A percentile compares a stretch with the other conserved stretches of the same genome.
phyloP scores from a whole-genome alignment of 2,888 invertebrate species.

The Eretmocerus hayati region DNA sequence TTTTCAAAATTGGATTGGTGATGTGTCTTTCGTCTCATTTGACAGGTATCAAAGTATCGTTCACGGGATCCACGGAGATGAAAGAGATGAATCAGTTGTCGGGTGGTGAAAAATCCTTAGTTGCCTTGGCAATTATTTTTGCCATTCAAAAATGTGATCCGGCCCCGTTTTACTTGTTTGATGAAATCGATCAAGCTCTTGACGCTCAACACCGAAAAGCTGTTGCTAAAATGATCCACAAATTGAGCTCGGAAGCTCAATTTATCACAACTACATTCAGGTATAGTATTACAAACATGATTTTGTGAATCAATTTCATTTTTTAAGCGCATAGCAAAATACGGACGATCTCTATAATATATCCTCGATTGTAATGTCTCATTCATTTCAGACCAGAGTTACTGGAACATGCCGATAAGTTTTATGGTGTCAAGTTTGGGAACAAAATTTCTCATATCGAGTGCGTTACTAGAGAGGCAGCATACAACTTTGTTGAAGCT shows the following conservation, averaged over 20 bases:
- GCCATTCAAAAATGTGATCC: slow-evolving; percentile 99
- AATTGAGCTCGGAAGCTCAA: slow-evolving; percentile 87
- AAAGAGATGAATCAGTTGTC: slow-evolving; percentile 99
- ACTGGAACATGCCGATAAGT: slow-evolving; percentile 93
- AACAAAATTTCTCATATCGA: slow-evolving; percentile 94
- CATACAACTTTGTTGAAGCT: slow-evolving; percentile 40
- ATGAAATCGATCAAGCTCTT: slow-evolving; percentile 98
- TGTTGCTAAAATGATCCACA: slow-evolving; percentile 97
- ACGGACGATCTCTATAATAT: neutral
- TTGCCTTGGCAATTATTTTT: slow-evolving; percentile 94
- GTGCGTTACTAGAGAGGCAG: slow-evolving; percentile 90
- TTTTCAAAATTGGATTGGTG: too few relatives aligned
- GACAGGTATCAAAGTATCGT: slow-evolving; percentile 83
- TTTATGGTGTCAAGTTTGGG: slow-evolving; percentile 94
- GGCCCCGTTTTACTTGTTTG: slow-evolving; percentile 98
- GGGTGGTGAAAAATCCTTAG: slow-evolving; percentile 97
- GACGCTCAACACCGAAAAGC: slow-evolving; percentile 96
- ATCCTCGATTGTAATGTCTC: neutral
- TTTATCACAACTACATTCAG: slow-evolving; percentile 98
- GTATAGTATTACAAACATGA: slow-evolving; percentile 28
- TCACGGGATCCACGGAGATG: slow-evolving; percentile 91
- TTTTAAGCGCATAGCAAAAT: neutral
- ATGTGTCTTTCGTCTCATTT: too few relatives aligned
- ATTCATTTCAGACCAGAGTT: slow-evolving; percentile 87
- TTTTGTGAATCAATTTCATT: too few relatives aligned